A percentile compares a stretch with the other conserved stretches of the same genome.
phyloP scores from a whole-genome alignment of 2,113 vertebrate species.

The Poeciliopsis turrubarensis region DNA sequence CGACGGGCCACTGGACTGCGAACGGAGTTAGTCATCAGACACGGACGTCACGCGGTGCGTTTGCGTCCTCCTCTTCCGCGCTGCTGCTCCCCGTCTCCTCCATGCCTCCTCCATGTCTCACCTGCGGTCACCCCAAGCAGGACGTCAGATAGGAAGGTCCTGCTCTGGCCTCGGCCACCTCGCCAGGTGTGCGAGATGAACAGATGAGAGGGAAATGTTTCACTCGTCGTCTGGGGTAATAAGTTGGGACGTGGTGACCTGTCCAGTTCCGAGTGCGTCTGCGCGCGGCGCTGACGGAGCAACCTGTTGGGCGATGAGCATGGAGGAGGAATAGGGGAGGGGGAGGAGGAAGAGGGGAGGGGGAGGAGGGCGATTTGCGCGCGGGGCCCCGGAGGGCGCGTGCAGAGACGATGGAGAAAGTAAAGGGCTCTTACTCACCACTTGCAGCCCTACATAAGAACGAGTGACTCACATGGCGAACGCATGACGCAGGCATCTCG shows the following conservation, averaged over 20 bases:
- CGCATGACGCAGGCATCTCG: conserved; percentile 64
- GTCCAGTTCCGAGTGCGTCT: conserved; percentile 23
- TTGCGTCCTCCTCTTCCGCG: conserved; percentile 39
- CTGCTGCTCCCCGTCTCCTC: conserved; percentile 42
- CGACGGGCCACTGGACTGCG: conserved; percentile 20
- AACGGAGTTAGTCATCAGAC: conserved; percentile 63
- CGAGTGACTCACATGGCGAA: conserved; percentile 73
- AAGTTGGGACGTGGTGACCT: conserved; percentile 29
- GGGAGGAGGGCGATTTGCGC: conserved; percentile 15
- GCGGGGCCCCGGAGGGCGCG: conserved; percentile 22
- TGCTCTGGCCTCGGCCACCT: background rate
- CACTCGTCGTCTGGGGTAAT: conserved; percentile 17
- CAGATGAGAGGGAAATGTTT: conserved; percentile 11
- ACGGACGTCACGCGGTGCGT: conserved; percentile 56
- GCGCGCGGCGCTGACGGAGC: conserved; percentile 57
- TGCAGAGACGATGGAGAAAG: conserved; percentile 18
- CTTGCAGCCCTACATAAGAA: conserved; percentile 47
- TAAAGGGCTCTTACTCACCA: conserved; percentile 59
- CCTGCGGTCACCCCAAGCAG: conserved; percentile 53
- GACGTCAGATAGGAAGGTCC: conserved; percentile 18
- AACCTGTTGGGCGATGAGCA: conserved; percentile 61
- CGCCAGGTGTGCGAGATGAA: conserved; percentile 10
- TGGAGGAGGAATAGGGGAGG: too few species aligned
- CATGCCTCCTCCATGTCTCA: conserved; percentile 47
- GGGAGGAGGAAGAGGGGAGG: background rate